These are phyloP conservation scores for Auanema freiburgensis DNA, from an alignment of 2,888 invertebrate species.

Conservation along the genomic window DNA sequence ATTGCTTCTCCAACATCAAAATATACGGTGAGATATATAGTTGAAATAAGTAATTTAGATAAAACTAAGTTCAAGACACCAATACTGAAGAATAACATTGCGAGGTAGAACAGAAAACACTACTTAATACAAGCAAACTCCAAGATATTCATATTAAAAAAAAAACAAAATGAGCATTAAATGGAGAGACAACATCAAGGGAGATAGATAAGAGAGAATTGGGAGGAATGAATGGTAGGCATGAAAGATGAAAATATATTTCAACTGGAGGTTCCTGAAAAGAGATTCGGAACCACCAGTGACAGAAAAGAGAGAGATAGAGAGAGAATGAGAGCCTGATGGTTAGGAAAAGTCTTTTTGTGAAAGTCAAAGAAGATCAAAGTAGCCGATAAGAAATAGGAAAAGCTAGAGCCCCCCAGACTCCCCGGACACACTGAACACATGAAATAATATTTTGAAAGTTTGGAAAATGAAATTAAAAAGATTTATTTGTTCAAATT, in stretches of 20 bases:
- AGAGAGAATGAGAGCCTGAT: neutral
- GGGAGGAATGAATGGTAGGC: conserved; percentile 4
- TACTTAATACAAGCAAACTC: no score
- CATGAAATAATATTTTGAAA: neutral
- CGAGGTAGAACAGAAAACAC: no score
- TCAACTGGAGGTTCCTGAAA: neutral
- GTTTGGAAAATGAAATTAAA: neutral
- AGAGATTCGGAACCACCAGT: conserved; percentile 8
- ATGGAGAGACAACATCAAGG: neutral
- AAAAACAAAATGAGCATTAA: neutral
- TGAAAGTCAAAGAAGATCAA: neutral
- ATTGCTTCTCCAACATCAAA: no score
- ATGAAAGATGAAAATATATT: neutral
- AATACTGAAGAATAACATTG: no score
- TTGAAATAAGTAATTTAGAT: no score
- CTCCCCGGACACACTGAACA: neutral
- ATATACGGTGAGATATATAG: no score
- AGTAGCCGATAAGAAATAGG: conserved; percentile 13
- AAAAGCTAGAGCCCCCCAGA: conserved; percentile 9
- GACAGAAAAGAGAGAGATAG: conserved; percentile 9
- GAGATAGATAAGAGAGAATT: neutral
- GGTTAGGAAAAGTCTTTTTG: no score
- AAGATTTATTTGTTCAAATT: neutral
- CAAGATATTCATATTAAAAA: neutral
- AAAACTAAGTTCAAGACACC: no score